Evolutionary conservation across 2,797 vertebrate genomes (phyloP).

Genomic region (Pseudochromis fuscus): DNA sequence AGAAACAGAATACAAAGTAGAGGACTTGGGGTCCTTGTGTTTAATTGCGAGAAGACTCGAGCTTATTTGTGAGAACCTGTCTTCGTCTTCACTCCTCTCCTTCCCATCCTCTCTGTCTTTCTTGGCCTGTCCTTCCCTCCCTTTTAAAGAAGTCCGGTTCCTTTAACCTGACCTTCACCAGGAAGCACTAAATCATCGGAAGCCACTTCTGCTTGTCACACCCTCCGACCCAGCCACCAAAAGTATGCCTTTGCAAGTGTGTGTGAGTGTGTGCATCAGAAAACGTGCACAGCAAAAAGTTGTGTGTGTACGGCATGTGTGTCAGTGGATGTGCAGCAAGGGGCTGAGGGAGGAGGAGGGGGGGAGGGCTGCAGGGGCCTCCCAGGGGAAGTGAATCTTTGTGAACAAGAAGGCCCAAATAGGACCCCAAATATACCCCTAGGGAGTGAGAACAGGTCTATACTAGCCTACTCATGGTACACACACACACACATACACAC

Average conservation of each 20-base stretch:
- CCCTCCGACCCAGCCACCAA: constrained; percentile 36
- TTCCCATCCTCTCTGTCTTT: constrained; percentile 12
- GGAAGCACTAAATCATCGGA: constrained; percentile 77
- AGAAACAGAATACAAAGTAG: background rate
- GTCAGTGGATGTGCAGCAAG: constrained; percentile 14
- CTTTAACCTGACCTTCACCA: constrained; percentile 63
- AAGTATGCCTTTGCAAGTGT: constrained; percentile 32
- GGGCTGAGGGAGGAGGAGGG: too few species aligned
- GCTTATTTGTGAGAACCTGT: constrained; percentile 23
- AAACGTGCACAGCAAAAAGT: constrained; percentile 12
- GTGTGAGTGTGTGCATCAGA: constrained; percentile 6
- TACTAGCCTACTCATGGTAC: constrained; percentile 38
- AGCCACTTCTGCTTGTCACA: constrained; percentile 66
- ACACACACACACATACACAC: constrained; percentile 26
- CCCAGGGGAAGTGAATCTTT: constrained; percentile 56
- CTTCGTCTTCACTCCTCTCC: background rate
- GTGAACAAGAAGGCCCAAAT: constrained; percentile 40
- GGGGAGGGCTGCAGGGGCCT: constrained; percentile 42
- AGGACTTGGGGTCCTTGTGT: background rate
- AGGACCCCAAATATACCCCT: constrained; percentile 49
- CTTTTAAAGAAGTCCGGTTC: constrained; percentile 43
- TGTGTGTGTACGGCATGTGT: background rate
- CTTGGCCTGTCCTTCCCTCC: background rate
- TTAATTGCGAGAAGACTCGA: background rate
- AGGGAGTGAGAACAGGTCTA: constrained; percentile 51